phyloP scores from a whole-genome alignment of 2,113 vertebrate species.

The Glaucomys volans region DNA sequence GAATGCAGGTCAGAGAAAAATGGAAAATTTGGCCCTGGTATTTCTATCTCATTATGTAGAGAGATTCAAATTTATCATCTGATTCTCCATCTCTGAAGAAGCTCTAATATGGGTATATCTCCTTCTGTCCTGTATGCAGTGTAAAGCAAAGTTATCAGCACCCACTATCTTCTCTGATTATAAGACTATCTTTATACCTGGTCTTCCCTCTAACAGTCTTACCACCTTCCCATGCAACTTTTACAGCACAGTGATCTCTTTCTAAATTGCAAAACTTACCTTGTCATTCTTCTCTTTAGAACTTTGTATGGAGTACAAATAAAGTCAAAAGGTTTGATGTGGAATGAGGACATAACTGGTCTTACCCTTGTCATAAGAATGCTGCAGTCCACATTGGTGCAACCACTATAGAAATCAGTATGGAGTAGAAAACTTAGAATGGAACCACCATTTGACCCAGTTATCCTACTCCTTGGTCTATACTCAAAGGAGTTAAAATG shows the following conservation, averaged over 20 bases:
- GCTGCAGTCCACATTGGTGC: neutral
- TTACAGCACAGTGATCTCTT: neutral
- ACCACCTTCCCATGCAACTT: neutral
- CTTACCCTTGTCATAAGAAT: neutral
- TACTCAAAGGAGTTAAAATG: too few relatives aligned
- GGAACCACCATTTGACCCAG: too few relatives aligned
- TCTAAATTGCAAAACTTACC: neutral
- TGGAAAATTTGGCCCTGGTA: neutral
- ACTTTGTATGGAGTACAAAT: neutral
- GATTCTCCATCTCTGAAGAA: neutral
- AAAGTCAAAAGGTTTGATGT: neutral
- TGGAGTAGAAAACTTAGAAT: too few relatives aligned
- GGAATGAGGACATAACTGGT: neutral
- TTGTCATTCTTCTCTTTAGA: neutral
- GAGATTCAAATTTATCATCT: neutral
- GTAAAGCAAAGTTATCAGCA: neutral
- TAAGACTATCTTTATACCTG: accelerated
- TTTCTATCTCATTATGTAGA: neutral
- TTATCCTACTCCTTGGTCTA: too few relatives aligned
- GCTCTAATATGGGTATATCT: neutral
- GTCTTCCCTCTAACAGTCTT: neutral
- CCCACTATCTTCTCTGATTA: neutral
- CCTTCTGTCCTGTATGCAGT: accelerated
- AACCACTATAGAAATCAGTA: too few relatives aligned
- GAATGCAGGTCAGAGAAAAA: neutral